Base-by-base conservation (phyloP, 1,140 invertebrate genomes). In the Brachionus koreanus region DNA sequence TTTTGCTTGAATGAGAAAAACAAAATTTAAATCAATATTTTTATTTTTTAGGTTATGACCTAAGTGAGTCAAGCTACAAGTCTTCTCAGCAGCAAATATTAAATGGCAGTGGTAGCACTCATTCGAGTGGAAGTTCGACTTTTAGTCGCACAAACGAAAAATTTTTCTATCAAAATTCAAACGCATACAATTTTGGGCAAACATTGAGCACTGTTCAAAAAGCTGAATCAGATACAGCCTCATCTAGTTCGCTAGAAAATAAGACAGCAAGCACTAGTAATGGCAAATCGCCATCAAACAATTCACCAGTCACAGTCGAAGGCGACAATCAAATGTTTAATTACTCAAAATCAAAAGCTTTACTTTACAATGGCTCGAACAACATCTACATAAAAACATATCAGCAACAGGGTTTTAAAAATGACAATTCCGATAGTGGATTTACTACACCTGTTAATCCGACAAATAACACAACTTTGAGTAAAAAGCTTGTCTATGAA, bases 51-150 rank as follows among this genome's bases (percentile, higher is more conserved):
- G 74, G 35, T 42, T 79, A 79, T 65, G 76, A 79, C 37, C 57
- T 42, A 10, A 79, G 49, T 39, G 76, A 79, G 25, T 57, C 49
- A 13, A 74, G 69, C 25, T 74, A 46, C n/a, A 79, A 79, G 19
- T 65, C 61, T 2, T 79, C 76, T 61, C 76, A 79, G 35, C 76
- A 79, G 49, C 76, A 79, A 42, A 79, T 79, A 79, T 61, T 79
- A 23, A 79, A 57, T 25, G 76, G 61, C 12, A 61, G 49, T 79
- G 49, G 37, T 12, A 65, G 49, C 37, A 79, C 76, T 12, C 76
- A 79, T 37, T 61, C 46, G 37, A 65, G 33, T 19, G 61, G 76
- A 5, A 79, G 76, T 65, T 74, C 69, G 0, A 74, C 69, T 19
- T 74, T 46, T 74, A 74, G 69, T 74, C 16, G 69, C 39, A 46